Base-by-base conservation (phyloP, 2,888 invertebrate genomes). In the Coelogynopora nodosa region DNA sequence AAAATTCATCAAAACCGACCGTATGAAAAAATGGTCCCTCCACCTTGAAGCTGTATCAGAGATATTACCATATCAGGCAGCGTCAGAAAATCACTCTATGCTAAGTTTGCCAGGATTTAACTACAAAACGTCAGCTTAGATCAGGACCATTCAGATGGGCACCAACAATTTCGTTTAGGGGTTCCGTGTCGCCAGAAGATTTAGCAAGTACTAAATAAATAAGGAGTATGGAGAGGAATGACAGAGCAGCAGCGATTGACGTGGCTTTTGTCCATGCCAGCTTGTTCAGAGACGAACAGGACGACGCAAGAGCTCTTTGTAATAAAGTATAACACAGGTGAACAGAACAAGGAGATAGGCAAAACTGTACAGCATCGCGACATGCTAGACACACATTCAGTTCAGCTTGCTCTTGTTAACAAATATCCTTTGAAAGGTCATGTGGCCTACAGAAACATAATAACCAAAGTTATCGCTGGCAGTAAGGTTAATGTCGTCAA, bases 31-130 rank as follows among this genome's bases (percentile, higher is more conserved):
- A 5, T 49, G 49, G 49, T 49, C 49, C 49, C 18, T 49, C 49
- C 18, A 49, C 18, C 49, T 49, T 49, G 49, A 49, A 49, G 49
- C 49, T 49, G 49, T 49, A 49, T 49, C 18, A 5, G 49, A 5
- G 49, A 49, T 49, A 18, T 49, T 49, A 10, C 88, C 88, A 82
- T 88, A 85, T 31, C 88, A 88, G 82, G 88, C 88, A 26, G 88
- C 89, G 0, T 10, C 89, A 10, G 89, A 88, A 0, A 89, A 84
- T 88, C 88, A 67, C 67, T 88, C 0, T 89, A 89, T 31, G 31
- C 87, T 0, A 88, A 88, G 84, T 86, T 86, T 10, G 88, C 85
- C 26, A 86, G 88, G 88, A 10, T 88, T 0, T 88, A 88, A 31
- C 67, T 88, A 23, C 86, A 84, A 49, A 74, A 67, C 88, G 27